Evolutionary conservation across 2,888 invertebrate genomes (phyloP), one percentile per base, ranked within the genome.

Genomic region (Pollenia amentaria): DNA sequence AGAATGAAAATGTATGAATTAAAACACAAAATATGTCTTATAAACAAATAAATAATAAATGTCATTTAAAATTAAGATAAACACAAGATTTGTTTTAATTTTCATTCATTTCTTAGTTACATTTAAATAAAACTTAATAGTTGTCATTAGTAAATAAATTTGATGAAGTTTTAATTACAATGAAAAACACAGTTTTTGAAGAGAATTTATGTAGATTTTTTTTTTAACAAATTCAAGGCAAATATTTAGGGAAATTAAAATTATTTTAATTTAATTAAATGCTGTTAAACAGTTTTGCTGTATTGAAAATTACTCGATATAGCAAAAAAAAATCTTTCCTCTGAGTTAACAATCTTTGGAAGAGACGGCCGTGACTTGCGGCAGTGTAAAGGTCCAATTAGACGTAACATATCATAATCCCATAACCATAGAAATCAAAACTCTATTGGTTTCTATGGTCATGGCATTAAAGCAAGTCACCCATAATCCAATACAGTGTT

Each of bases 31-130:
- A 38, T 62, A 29, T 38, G 46, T 18, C 65, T 65, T 38, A 21
- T 65, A 53, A 44, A 55, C 62, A 80, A 79, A 79, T 70, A 70
- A 79, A 51, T 72, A 55, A 42, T 72, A 72, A 80, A 80, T 55
- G 46, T 65, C 46, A 65, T 73, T 65, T 73, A 73, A 80, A 80
- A 72, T 64, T 80, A 44, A 72, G 14, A 72, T 80, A 80, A 80
- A 80, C 38, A 72, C 16, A 62, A 64, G 29, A 62, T 38, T 40
- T 14, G 4, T 60, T 38, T 18, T 29, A 21, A 14, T 18, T n/a
- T 53, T 16, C 14, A 18, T 48, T 16, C 16, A 6, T 53, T 40
- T n/a, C 9, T 42, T 6, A 3, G 9, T 72, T 44, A n/a, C 9
- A n/a, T 57, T 48, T 1, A 38, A 48, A 57, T n/a, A n/a, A 57